Base-by-base conservation (phyloP, 2,888 invertebrate species). In the Melieria omissa region DNA sequence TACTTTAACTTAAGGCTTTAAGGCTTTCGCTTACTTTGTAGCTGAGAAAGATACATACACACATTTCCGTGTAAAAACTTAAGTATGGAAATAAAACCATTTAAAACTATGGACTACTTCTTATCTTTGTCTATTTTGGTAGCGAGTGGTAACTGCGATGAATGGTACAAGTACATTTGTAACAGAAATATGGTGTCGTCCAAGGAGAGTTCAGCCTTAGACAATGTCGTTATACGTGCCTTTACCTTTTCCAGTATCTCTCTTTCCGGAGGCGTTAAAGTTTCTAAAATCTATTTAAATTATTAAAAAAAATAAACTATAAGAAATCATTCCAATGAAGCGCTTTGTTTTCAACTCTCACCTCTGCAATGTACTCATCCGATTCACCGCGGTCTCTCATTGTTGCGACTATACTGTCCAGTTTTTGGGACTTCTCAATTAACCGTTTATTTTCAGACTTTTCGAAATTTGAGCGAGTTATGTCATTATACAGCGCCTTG, bases 241-340 rank as follows among this genome's bases (percentile, higher is more conserved):
- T 94, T 93, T 0, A 96, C 92, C 80, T 91, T 92, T 64, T 91
- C 90, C 0, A 97, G 88, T 45, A 94, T 90, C 72, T 92, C 90
- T 68, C 91, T 89, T 84, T 97, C 97, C 0, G 95, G 93, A 0
- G 95, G 95, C 0, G 96, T 95, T 71, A 97, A 90, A 80, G 95
- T 93, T 84, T 95, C 95, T 82, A 93, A 79, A 72, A 85, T 84
- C 85, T 85, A 58, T 46, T 10, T 16, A 66, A n/a, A 4, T 7
- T 9, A 60, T 46, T 54, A 14, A 63, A 46, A 52, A 55, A 60
- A 9, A n/a, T n/a, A n/a, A 55, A n/a, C 10, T 29, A 52, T 52
- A 14, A 52, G 14, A 65, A 72, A 45, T 29, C 54, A 9, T 44
- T 4, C 0, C 29, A 60, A 66, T 47, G 29, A 60, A 29, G 16